Evolutionary conservation across 2,797 vertebrate species (phyloP).

Genomic region (Chelon labrosus): DNA sequence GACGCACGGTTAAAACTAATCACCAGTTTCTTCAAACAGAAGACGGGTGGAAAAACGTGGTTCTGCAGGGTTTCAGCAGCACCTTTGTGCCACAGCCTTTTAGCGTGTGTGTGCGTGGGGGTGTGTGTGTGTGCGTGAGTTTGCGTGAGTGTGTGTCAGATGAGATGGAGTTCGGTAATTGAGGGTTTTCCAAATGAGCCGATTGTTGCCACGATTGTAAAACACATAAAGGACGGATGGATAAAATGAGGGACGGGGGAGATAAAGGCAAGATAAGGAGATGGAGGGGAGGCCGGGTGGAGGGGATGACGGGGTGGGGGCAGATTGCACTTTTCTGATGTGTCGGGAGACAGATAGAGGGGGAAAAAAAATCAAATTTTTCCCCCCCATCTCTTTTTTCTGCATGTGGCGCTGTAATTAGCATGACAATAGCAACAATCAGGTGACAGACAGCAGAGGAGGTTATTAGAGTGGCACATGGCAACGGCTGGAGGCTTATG

Average conservation of each 20-base stretch:
- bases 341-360: slow-evolving; percentile 52
- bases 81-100: slow-evolving; percentile 48
- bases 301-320: slow-evolving; percentile 13
- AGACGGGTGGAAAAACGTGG: slow-evolving; percentile 38
- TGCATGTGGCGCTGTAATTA: slow-evolving; percentile 68
- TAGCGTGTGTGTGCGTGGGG: slow-evolving; percentile 12
- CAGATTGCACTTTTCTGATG: slow-evolving; percentile 67
- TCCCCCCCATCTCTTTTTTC: slow-evolving; percentile 28
- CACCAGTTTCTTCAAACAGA: slow-evolving; percentile 69
- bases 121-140: background rate
- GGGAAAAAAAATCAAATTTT: slow-evolving; percentile 55
- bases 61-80: slow-evolving; percentile 43
- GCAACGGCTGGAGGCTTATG: slow-evolving; percentile 60
- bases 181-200: slow-evolving; percentile 80
- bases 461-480: slow-evolving; percentile 72
- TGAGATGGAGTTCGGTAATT: slow-evolving; percentile 77
- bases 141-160: slow-evolving; percentile 33
- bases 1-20: slow-evolving; percentile 67
- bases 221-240: slow-evolving; percentile 70
- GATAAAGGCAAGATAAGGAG: slow-evolving; percentile 75
- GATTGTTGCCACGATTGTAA: slow-evolving; percentile 78
- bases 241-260: slow-evolving; percentile 69
- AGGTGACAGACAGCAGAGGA: slow-evolving; percentile 76
- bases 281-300: background rate
- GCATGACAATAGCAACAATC: slow-evolving; percentile 82